Base-by-base conservation (phyloP, 2,888 invertebrate species). In the Chironomus tentans region DNA sequence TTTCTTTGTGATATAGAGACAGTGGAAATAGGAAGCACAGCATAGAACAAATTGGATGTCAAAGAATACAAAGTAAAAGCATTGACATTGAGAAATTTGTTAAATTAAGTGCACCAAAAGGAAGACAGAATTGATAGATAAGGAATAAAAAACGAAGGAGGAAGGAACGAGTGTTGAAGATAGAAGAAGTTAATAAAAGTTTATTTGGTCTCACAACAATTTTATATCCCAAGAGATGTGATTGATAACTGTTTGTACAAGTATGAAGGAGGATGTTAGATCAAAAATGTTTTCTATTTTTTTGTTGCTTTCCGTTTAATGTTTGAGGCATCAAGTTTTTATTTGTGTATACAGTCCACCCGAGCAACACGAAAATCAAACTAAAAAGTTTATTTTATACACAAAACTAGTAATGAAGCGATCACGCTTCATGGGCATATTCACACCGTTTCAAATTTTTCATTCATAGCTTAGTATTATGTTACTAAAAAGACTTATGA, bases 31-130 rank as follows among this genome's bases (percentile, higher is more conserved):
- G 10, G 22, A 13, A 24, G 62, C 22, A 21, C 24, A 24, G 18
- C 6, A 56, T 56, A 56, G 18, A 56, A 65, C 13, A 65, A 24
- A 65, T 13, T 21, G 22, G 3, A 24, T 21, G 65, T 62, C 15
- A 13, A 62, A 65, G 21, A 65, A 65, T 4, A 65, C 10, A 13
- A 12, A 65, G 65, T 21, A 21, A 24, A 65, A 65, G 10, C 18
- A 24, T 24, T 24, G 65, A 65, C 65, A 65, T 65, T 65, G 65
- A 65, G 65, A 65, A 65, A 65, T 65, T 65, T 65, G 65, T 24
- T 65, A 65, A 65, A 65, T 65, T 65, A 65, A 65, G 65, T 65
- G 24, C 56, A 24, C 65, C 13, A 10, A 38, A 38, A 38, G 38
- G 38, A 38, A 38, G 5, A 28, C 28, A 10, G 38, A 38, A 38